These are phyloP conservation scores for Cheilosia variabilis DNA, from an alignment of 2,888 invertebrate species.

Conservation along the genomic window DNA sequence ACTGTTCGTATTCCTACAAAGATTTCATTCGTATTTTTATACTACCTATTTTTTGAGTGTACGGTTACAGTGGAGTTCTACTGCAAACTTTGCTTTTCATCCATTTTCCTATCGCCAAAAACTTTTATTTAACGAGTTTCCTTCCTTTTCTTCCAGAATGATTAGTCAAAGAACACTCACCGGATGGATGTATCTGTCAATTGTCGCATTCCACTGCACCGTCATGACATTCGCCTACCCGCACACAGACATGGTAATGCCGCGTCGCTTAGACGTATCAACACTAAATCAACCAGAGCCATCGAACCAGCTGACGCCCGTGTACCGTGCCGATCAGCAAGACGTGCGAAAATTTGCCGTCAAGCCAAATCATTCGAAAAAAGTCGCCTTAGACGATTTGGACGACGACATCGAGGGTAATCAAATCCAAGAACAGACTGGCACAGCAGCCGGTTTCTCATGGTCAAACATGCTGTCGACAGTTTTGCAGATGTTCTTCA, in stretches of 20 bases:
- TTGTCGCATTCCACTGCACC: conserved; percentile 88
- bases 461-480: conserved; percentile 95
- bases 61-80: too few relatives aligned
- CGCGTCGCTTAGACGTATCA: conserved; percentile 77
- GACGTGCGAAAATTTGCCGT: conserved; percentile 93
- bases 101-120: too few relatives aligned
- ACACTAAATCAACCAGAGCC: conserved; percentile 74
- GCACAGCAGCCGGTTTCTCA: conserved; percentile 89
- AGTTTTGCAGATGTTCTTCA: conserved; percentile 95
- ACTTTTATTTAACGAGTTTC: background rate
- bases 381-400: conserved; percentile 91
- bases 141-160: conserved; percentile 84
- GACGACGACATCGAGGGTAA: conserved; percentile 93
- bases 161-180: conserved; percentile 87
- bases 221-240: conserved; percentile 89
- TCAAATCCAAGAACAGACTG: conserved; percentile 87
- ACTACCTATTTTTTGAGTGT: too few relatives aligned
- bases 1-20: too few relatives aligned
- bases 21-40: too few relatives aligned
- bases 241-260: conserved; percentile 82
- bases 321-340: conserved; percentile 81
- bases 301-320: conserved; percentile 78
- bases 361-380: conserved; percentile 94
- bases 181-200: conserved; percentile 89
- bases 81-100: conserved; percentile 35